A percentile compares a stretch with the other conserved stretches of the same genome.
These are phyloP conservation scores for Euproctis similis DNA, from an alignment of 2,888 invertebrate genomes.

Conservation along the genomic window DNA sequence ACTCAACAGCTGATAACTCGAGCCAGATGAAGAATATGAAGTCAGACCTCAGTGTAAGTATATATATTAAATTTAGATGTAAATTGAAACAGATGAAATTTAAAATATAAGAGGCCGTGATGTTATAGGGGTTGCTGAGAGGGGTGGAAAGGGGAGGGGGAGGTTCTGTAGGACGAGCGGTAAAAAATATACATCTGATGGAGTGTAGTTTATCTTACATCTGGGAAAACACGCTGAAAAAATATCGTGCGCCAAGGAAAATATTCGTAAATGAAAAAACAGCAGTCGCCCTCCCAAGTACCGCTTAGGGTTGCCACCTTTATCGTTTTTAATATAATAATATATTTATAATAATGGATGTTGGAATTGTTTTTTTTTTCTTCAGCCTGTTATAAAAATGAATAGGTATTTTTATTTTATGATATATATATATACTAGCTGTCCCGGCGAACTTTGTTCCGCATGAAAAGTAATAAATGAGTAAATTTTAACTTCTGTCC, in stretches of 20 bases:
- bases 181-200: conserved; percentile 70
- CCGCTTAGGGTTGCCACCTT: conserved; percentile 43
- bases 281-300: conserved; percentile 49
- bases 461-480: no score
- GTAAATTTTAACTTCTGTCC: no score
- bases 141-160: conserved; percentile 14
- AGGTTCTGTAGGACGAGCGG: conserved; percentile 30
- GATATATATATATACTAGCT: no score
- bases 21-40: no score
- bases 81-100: no score
- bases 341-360: not conserved
- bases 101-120: no score
- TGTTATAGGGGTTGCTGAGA: no score
- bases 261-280: conserved; percentile 76
- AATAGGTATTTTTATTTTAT: no score
- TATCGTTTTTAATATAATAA: not conserved
- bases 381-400: not conserved
- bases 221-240: conserved; percentile 71
- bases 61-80: no score
- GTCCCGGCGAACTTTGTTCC: no score
- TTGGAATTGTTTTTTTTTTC: not conserved
- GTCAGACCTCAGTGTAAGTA: no score
- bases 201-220: conserved; percentile 74
- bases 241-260: conserved; percentile 72
- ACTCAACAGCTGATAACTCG: no score